Evolutionary conservation across 2,113 vertebrate genomes (phyloP).

Genomic region (Oryzias woworae): DNA sequence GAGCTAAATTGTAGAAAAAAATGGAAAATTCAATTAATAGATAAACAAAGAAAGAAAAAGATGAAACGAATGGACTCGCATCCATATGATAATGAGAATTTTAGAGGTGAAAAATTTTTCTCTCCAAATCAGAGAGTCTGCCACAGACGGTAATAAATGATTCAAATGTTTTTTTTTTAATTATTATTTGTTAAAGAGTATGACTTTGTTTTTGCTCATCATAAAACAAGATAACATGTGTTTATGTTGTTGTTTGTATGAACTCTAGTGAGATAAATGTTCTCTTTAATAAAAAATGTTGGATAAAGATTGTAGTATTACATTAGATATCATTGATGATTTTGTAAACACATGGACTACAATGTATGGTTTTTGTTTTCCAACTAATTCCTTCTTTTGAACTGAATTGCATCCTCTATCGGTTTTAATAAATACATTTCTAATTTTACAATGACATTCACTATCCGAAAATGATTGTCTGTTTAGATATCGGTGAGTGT

Average conservation of each 20-base stretch:
- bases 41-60: slow-evolving; percentile 54
- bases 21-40: slow-evolving; percentile 47
- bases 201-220: background rate
- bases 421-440: no score
- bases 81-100: slow-evolving; percentile 22
- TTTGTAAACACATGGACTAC: background rate
- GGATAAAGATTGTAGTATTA: no score
- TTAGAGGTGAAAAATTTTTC: slow-evolving; percentile 32
- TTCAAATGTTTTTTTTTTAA: background rate
- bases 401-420: background rate
- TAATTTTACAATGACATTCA: no score
- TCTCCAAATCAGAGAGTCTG: slow-evolving; percentile 58
- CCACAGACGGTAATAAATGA: slow-evolving; percentile 41
- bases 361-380: background rate
- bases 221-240: no score
- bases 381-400: accelerated
- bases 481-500: background rate
- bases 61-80: slow-evolving; percentile 47
- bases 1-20: slow-evolving; percentile 28
- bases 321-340: no score
- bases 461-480: background rate
- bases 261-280: background rate
- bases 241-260: background rate
- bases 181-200: background rate
- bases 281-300: no score